phyloP scores from a whole-genome alignment of 2,797 vertebrate species.

The Carcharodon carcharias region DNA sequence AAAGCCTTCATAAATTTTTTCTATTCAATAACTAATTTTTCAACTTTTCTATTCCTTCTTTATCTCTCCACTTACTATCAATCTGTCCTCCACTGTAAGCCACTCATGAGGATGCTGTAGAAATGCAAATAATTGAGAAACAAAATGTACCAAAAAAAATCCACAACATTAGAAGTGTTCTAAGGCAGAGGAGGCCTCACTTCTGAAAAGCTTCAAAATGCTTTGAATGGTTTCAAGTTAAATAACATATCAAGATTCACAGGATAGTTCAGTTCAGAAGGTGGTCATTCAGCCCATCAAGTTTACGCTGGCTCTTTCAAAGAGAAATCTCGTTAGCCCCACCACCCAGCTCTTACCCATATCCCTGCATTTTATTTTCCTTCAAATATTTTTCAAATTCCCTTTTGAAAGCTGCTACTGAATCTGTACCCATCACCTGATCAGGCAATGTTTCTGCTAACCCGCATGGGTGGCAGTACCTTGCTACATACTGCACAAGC shows the following conservation, averaged over 20 bases:
- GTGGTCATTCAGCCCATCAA: background rate
- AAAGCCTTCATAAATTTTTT: background rate
- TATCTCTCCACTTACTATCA: background rate
- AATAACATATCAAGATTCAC: background rate
- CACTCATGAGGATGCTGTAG: background rate
- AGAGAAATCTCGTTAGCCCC: background rate
- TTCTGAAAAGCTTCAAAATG: background rate
- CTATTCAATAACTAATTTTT: background rate
- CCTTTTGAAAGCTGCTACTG: background rate
- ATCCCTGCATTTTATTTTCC: too few species aligned
- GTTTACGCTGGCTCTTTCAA: background rate
- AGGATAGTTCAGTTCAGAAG: background rate
- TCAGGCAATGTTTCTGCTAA: background rate
- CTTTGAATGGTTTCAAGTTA: background rate
- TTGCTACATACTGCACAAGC: background rate
- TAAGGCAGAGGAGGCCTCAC: background rate
- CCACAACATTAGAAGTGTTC: background rate
- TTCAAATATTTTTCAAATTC: background rate
- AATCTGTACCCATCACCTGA: background rate
- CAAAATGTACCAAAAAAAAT: background rate
- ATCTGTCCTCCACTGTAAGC: background rate
- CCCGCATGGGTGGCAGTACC: too few species aligned
- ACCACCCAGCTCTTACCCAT: background rate
- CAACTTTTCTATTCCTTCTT: background rate
- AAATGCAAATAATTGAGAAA: background rate